These are phyloP conservation scores for Neotragus moschatus DNA, from an alignment of 2,113 vertebrate species.

Conservation along the genomic window DNA sequence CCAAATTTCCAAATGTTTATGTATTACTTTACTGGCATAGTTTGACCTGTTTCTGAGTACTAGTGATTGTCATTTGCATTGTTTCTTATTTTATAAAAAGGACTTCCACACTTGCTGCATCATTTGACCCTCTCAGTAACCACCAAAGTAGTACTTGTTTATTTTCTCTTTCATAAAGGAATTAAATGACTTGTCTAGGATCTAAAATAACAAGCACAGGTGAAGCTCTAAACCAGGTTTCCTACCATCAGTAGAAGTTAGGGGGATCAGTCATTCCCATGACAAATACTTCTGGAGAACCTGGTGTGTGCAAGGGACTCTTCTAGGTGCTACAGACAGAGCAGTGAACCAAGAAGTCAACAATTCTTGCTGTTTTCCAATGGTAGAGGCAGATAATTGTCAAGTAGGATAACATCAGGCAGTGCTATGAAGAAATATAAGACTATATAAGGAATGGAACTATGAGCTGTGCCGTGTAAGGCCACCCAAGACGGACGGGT, in stretches of 20 bases:
- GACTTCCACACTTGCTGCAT: neutral
- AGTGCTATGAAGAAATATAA: neutral
- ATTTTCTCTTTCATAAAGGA: neutral
- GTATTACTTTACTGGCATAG: neutral
- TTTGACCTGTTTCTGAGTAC: neutral
- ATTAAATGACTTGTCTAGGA: neutral
- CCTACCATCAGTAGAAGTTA: neutral
- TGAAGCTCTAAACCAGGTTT: neutral
- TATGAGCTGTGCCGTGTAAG: neutral
- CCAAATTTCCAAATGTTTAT: neutral
- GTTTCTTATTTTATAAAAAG: neutral
- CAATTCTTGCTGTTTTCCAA: neutral
- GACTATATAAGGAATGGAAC: neutral
- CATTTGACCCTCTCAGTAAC: neutral
- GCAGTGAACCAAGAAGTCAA: neutral
- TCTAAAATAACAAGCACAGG: neutral
- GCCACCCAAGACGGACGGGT: neutral
- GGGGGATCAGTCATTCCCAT: neutral
- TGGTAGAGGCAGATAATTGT: neutral
- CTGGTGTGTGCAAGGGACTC: neutral
- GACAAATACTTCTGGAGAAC: neutral
- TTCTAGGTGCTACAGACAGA: neutral
- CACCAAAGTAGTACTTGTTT: neutral
- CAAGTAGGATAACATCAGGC: neutral
- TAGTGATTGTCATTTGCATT: neutral